Evolutionary conservation across 2,113 vertebrate genomes (phyloP).

Genomic region (Odontesthes bonariensis): DNA sequence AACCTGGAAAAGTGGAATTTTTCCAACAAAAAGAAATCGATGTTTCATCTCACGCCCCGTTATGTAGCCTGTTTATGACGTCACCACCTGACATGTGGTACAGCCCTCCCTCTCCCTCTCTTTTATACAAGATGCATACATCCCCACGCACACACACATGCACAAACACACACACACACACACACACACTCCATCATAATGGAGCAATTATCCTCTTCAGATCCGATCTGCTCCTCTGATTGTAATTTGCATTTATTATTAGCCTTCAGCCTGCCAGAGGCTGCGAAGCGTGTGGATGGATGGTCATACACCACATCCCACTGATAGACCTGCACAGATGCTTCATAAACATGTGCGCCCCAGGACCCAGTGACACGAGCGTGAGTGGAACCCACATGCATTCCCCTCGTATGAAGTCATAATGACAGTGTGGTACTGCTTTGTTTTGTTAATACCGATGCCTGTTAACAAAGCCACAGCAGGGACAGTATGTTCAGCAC

Average conservation of each 20-base stretch:
- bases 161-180: slow-evolving; percentile 33
- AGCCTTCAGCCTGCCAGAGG: slow-evolving; percentile 60
- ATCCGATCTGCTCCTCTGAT: slow-evolving; percentile 71
- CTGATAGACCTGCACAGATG: slow-evolving; percentile 70
- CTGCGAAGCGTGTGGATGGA: slow-evolving; percentile 54
- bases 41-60: slow-evolving; percentile 32
- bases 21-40: slow-evolving; percentile 59
- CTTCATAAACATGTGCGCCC: slow-evolving; percentile 49
- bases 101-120: not conserved
- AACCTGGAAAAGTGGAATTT: slow-evolving; percentile 40
- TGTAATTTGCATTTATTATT: slow-evolving; percentile 82
- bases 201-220: slow-evolving; percentile 79
- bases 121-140: slow-evolving; percentile 50
- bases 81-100: slow-evolving; percentile 36
- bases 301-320: slow-evolving; percentile 56
- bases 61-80: slow-evolving; percentile 46
- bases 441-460: slow-evolving; percentile 44
- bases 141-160: slow-evolving; percentile 36
- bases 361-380: slow-evolving; percentile 49
- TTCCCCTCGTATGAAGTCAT: slow-evolving; percentile 18
- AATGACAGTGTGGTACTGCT: slow-evolving; percentile 31
- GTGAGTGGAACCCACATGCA: not conserved
- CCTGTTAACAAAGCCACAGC: slow-evolving; percentile 40
- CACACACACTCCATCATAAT: slow-evolving; percentile 60
- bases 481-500: slow-evolving; percentile 44